These are phyloP conservation scores for Cyanistes caeruleus DNA, from an alignment of 2,113 vertebrate species.

Conservation along the genomic window DNA sequence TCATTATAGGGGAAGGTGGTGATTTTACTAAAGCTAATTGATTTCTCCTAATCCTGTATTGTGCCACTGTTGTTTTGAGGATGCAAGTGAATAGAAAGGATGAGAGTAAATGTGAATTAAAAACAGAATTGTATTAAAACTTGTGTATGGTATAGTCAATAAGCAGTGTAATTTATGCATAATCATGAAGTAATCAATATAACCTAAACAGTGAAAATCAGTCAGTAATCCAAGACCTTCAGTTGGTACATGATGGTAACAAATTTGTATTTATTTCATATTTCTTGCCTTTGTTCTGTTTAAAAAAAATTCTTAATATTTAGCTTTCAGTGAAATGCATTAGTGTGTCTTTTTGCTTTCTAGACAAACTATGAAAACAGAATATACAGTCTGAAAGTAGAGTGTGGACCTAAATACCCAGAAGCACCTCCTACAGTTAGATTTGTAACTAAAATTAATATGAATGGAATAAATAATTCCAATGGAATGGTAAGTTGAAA, in stretches of 20 bases:
- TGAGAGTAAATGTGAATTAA: neutral
- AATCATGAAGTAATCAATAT: neutral
- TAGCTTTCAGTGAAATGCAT: constrained; percentile 39
- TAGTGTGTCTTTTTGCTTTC: constrained; percentile 73
- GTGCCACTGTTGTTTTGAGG: neutral
- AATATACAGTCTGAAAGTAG: constrained; percentile 99
- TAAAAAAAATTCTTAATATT: neutral
- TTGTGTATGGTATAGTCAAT: neutral
- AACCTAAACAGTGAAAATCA: neutral
- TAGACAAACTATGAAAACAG: constrained; percentile 99
- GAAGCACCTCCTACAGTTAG: constrained; percentile 94
- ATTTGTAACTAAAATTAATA: constrained; percentile 99
- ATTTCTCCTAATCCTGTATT: neutral
- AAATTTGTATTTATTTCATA: neutral
- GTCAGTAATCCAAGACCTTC: neutral
- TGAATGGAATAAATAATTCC: constrained; percentile 99
- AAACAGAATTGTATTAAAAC: neutral
- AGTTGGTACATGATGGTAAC: neutral
- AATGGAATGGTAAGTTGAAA: constrained; percentile 92
- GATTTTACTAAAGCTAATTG: neutral
- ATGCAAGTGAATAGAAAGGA: neutral
- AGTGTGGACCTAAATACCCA: constrained; percentile 97
- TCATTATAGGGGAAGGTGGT: neutral
- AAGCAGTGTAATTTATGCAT: neutral
- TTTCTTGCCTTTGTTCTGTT: neutral